phyloP scores from a whole-genome alignment of 2,797 vertebrate species.

The Adelosebastes latens region DNA sequence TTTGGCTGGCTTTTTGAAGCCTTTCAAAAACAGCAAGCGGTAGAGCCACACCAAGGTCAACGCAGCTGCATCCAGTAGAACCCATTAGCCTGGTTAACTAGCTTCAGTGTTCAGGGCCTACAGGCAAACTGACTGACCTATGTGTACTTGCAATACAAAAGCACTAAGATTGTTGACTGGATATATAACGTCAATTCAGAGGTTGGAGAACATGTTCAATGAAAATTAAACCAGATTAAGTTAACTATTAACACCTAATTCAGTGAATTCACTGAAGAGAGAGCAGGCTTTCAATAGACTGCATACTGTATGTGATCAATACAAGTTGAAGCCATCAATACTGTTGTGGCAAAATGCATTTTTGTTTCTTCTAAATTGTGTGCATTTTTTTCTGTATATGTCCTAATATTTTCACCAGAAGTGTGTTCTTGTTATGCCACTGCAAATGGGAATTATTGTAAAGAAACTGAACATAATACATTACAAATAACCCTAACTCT shows the following conservation, averaged over 20 bases:
- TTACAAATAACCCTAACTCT: neutral
- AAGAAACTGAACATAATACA: neutral
- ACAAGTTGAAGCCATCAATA: neutral
- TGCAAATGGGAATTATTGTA: neutral
- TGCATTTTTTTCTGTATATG: neutral
- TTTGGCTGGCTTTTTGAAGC: neutral
- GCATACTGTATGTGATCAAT: neutral
- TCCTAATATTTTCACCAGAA: neutral
- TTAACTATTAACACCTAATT: neutral
- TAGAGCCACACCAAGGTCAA: slow-evolving; percentile 8
- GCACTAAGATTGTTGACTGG: too few relatives aligned
- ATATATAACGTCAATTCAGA: neutral
- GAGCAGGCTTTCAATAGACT: neutral
- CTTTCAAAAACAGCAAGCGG: neutral
- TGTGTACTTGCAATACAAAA: neutral
- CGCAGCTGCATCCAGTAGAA: slow-evolving; percentile 2
- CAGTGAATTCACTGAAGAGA: neutral
- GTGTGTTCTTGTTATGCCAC: neutral
- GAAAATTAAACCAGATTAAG: neutral
- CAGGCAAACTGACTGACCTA: neutral
- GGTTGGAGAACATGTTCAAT: neutral
- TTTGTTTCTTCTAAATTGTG: neutral
- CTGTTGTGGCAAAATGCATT: neutral
- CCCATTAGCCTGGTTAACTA: slow-evolving; percentile 22
- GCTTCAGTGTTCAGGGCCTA: neutral